A percentile compares a stretch with the other conserved stretches of the same genome.
These are phyloP conservation scores for Baccha elongata DNA, from an alignment of 2,888 invertebrate species.

Conservation along the genomic window DNA sequence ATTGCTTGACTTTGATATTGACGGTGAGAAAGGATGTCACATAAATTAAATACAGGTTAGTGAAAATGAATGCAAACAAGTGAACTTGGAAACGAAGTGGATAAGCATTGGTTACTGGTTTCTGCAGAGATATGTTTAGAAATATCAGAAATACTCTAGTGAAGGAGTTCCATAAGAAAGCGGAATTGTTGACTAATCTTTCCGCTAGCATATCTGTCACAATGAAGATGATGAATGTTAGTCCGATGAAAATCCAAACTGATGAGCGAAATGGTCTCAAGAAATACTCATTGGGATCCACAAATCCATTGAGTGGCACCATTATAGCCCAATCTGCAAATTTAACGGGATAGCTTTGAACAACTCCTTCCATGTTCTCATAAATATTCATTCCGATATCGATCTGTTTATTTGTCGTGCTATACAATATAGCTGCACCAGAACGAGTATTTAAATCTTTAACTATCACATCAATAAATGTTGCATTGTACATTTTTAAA, in stretches of 20 bases:
- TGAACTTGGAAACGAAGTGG: background rate
- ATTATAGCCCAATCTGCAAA: background rate
- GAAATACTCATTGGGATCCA: slow-evolving; percentile 1
- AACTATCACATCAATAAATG: too few relatives aligned
- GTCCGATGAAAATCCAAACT: background rate
- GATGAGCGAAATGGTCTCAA: background rate
- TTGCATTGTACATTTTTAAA: too few relatives aligned
- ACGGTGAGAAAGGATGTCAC: background rate
- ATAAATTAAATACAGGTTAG: background rate
- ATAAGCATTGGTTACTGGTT: background rate
- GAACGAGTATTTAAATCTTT: too few relatives aligned
- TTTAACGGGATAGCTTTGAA: too few relatives aligned
- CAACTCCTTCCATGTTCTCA: too few relatives aligned
- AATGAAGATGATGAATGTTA: background rate
- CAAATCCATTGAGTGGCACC: background rate
- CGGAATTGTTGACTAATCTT: background rate
- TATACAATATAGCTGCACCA: too few relatives aligned
- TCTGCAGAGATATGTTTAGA: background rate
- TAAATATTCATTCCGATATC: too few relatives aligned
- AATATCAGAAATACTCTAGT: background rate
- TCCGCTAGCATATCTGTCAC: background rate
- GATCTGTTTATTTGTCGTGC: too few relatives aligned
- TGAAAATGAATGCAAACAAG: background rate
- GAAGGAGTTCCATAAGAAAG: background rate
- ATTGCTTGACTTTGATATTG: background rate